These are phyloP conservation scores for Clavelina lepadiformis DNA, from an alignment of 23 tunicate genomes.

Conservation along the genomic window DNA sequence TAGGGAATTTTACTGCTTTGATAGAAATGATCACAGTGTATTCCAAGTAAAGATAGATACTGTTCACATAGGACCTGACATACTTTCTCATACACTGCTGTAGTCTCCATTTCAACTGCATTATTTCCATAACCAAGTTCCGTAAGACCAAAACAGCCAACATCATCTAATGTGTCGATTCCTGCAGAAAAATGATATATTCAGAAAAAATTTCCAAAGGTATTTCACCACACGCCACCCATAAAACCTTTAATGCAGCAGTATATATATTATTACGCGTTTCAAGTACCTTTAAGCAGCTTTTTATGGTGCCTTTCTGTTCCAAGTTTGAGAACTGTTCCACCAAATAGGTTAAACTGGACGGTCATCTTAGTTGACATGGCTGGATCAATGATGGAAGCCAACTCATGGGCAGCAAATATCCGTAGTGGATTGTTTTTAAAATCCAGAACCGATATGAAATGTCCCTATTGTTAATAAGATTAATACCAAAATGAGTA, in stretches of 20 bases:
- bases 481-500: no score
- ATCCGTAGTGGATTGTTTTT: slow-evolving; percentile 81
- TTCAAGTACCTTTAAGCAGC: slow-evolving; percentile 43
- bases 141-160: slow-evolving; percentile 96
- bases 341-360: slow-evolving; percentile 97
- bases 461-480: no score
- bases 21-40: no score
- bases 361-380: slow-evolving; percentile 98
- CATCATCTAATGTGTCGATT: slow-evolving; percentile 79
- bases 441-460: slow-evolving; percentile 91
- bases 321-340: slow-evolving; percentile 93
- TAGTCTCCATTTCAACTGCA: slow-evolving; percentile 99
- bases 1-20: no score
- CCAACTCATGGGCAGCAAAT: slow-evolving; percentile 94
- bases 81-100: slow-evolving; percentile 90
- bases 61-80: no score
- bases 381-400: slow-evolving; percentile 92
- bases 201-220: no score
- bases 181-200: slow-evolving; percentile 17
- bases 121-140: slow-evolving; percentile 96
- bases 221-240: no score
- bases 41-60: not conserved
- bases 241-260: no score
- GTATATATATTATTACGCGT: not conserved
- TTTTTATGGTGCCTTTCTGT: slow-evolving; percentile 82